A percentile compares a stretch with the other conserved stretches of the same genome.
Evolutionary conservation across 2,797 vertebrate genomes (phyloP).

Genomic region (Morus bassanus): DNA sequence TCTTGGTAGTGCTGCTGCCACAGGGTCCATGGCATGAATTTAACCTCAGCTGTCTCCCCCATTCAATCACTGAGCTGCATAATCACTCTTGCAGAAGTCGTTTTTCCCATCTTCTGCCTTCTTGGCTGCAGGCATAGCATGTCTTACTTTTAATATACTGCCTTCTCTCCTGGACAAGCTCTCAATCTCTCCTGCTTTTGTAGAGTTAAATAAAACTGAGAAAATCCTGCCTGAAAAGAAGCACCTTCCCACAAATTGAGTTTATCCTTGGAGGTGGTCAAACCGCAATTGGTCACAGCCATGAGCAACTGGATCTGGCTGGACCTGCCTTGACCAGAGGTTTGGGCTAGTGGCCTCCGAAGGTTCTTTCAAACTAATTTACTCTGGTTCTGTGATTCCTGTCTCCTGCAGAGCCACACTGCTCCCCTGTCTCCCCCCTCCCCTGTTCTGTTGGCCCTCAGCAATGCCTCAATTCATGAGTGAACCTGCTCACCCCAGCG

Average conservation of each 20-base stretch:
- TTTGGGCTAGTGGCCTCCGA: background rate
- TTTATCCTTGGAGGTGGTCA: background rate
- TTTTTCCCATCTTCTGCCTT: background rate
- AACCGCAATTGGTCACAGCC: background rate
- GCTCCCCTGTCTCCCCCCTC: background rate
- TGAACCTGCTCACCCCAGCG: fast-evolving
- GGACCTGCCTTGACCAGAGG: background rate
- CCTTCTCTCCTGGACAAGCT: background rate
- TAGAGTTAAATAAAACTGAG: background rate
- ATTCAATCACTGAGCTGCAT: background rate
- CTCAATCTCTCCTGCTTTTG: background rate
- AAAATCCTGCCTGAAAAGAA: background rate
- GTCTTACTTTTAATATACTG: background rate
- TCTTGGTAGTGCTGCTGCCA: background rate
- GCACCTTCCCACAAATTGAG: background rate
- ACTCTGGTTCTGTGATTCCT: background rate
- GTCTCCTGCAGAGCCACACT: background rate
- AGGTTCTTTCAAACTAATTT: background rate
- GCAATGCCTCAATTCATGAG: background rate
- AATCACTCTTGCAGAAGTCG: background rate
- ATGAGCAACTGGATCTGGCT: background rate
- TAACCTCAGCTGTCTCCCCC: background rate
- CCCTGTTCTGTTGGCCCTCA: background rate
- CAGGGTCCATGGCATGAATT: background rate
- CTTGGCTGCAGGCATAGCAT: background rate